Percentiles rank a stretch among this genome's conserved stretches.
Evolutionary conservation across 2,113 vertebrate genomes (phyloP).

Genomic region (Leucopsar rothschildi): DNA sequence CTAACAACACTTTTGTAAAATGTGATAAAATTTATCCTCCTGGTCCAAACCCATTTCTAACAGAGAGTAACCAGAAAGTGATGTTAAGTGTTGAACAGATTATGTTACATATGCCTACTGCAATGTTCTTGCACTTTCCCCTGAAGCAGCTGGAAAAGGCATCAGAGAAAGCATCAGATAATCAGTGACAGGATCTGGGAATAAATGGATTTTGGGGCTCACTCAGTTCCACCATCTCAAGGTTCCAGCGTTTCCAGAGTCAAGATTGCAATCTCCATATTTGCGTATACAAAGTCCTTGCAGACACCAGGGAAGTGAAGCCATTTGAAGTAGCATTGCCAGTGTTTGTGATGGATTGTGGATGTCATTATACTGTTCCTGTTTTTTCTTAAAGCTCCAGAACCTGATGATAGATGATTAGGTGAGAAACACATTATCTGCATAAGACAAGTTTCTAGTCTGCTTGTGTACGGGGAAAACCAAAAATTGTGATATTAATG

Average conservation of each 20-base stretch:
- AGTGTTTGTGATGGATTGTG: neutral
- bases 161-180: conserved; percentile 1
- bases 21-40: neutral
- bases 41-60: neutral
- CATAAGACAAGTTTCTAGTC: neutral
- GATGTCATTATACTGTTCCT: neutral
- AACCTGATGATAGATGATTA: neutral
- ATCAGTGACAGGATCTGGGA: neutral
- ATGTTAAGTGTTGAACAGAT: neutral
- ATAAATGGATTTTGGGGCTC: neutral
- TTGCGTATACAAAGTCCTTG: neutral
- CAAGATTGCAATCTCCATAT: neutral
- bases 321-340: neutral
- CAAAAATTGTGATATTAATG: neutral
- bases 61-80: neutral
- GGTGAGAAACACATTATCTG: neutral
- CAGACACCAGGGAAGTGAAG: neutral
- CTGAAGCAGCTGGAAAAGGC: conserved; percentile 27
- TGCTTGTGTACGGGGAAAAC: neutral
- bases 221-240: neutral
- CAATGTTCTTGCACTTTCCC: conserved; percentile 8
- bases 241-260: neutral
- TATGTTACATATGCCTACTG: neutral
- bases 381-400: neutral
- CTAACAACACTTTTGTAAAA: neutral